A percentile compares a stretch with the other conserved stretches of the same genome.
Conservation (phyloP, 2,113 vertebrate species). For the Sceloporus undulatus region DNA sequence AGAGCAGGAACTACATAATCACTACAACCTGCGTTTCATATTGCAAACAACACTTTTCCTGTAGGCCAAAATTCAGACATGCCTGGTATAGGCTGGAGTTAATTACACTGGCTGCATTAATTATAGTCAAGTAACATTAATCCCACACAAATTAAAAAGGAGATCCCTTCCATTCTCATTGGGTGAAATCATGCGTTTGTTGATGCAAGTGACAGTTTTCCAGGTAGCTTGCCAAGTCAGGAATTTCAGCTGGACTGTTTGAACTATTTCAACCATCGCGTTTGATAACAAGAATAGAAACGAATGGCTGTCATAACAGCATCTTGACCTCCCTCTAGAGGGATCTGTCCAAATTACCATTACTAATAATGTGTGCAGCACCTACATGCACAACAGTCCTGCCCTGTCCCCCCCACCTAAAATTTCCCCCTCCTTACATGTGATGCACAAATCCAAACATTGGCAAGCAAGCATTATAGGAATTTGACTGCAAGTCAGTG, state of each 20-base stretch:
- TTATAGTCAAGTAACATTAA: conserved; percentile 50
- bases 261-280: conserved; percentile 36
- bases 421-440: background rate
- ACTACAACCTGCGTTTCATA: conserved; percentile 55
- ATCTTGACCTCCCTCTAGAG: conserved; percentile 49
- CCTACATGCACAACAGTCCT: background rate
- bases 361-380: conserved; percentile 18
- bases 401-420: too few species aligned
- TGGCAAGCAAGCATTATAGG: background rate
- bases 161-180: conserved; percentile 49
- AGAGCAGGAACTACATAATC: conserved; percentile 44
- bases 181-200: conserved; percentile 12
- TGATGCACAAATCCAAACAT: background rate
- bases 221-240: conserved; percentile 23
- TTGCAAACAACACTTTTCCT: conserved; percentile 53
- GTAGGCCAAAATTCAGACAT: conserved; percentile 23
- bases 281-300: conserved; percentile 58
- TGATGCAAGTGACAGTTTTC: background rate
- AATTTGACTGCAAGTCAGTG: too few species aligned
- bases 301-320: conserved; percentile 47
- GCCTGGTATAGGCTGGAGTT: conserved; percentile 21
- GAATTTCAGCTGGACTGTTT: conserved; percentile 47
- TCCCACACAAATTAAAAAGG: conserved; percentile 55
- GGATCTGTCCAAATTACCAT: conserved; percentile 53
- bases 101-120: conserved; percentile 33